phyloP scores from a whole-genome alignment of 2,113 vertebrate species.

The Micronisus gabar region DNA sequence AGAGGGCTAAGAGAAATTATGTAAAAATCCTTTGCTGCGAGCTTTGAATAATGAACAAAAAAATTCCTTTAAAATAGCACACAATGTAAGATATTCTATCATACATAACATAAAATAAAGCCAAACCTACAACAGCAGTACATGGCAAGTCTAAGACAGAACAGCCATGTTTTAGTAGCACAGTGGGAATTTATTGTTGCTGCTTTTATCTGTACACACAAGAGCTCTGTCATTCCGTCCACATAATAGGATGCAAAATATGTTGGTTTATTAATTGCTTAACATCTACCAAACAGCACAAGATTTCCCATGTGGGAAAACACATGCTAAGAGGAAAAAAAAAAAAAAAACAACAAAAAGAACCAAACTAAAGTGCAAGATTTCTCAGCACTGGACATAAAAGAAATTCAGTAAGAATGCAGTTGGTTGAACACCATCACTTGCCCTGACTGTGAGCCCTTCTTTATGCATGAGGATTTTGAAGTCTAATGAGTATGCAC shows the following conservation, averaged over 20 bases:
- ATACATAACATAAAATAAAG: not conserved
- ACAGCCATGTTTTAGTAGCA: not conserved
- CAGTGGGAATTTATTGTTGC: not conserved
- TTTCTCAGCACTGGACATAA: not conserved
- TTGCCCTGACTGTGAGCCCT: not conserved
- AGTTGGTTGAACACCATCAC: not conserved
- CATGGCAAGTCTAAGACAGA: not conserved
- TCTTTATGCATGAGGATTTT: constrained; percentile 28
- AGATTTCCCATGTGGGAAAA: not conserved
- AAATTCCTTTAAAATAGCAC: not conserved
- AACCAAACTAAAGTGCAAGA: not conserved
- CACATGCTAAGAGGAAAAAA: not conserved
- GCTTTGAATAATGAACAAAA: not conserved
- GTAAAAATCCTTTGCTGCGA: not conserved
- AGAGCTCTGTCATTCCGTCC: not conserved
- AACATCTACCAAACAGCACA: not conserved
- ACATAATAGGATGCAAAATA: not conserved
- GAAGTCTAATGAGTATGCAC: constrained; percentile 35
- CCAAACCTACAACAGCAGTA: not conserved
- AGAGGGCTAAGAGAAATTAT: not conserved
- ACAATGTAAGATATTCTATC: not conserved
- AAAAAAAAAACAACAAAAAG: not conserved
- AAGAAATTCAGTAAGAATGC: not conserved
- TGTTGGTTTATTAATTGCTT: not conserved
- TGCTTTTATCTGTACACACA: not conserved